Conservation (phyloP, 37 sponge, comb jelly and placozoan species). For the Mnemiopsis leidyi region DNA sequence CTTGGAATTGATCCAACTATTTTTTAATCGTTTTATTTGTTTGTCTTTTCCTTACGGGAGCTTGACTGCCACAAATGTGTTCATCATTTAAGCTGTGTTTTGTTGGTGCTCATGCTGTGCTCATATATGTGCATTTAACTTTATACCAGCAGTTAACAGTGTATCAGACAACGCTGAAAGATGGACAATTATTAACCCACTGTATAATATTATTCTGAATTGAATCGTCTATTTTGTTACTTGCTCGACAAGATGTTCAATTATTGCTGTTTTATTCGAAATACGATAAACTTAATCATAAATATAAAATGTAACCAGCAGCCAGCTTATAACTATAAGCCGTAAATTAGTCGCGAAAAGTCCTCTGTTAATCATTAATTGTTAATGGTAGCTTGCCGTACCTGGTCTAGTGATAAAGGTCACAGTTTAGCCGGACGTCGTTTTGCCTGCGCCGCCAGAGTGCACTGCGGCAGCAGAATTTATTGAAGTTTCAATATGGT, state of each 20-base stretch:
- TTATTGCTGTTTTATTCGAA: no score
- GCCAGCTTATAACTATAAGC: no score
- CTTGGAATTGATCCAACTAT: neutral
- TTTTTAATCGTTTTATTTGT: neutral
- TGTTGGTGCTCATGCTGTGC: neutral
- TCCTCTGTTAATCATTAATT: no score
- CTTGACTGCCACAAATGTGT: neutral
- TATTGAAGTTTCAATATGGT: no score
- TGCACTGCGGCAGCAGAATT: no score
- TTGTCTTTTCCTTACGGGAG: neutral
- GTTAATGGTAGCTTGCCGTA: no score
- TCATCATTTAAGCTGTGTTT: neutral
- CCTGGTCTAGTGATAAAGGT: no score
- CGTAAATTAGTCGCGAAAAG: no score
- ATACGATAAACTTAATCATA: no score
- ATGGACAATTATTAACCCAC: neutral
- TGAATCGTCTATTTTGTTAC: neutral
- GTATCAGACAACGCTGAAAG: neutral
- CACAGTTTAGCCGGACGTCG: no score
- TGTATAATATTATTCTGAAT: neutral
- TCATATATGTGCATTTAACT: neutral
- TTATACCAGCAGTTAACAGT: neutral
- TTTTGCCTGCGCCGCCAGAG: no score
- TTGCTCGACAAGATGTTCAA: neutral
- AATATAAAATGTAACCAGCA: no score